A percentile compares a stretch with the other conserved stretches of the same genome.
These are phyloP conservation scores for Chrysochloris asiatica DNA, from an alignment of 2,113 vertebrate genomes.

Conservation along the genomic window DNA sequence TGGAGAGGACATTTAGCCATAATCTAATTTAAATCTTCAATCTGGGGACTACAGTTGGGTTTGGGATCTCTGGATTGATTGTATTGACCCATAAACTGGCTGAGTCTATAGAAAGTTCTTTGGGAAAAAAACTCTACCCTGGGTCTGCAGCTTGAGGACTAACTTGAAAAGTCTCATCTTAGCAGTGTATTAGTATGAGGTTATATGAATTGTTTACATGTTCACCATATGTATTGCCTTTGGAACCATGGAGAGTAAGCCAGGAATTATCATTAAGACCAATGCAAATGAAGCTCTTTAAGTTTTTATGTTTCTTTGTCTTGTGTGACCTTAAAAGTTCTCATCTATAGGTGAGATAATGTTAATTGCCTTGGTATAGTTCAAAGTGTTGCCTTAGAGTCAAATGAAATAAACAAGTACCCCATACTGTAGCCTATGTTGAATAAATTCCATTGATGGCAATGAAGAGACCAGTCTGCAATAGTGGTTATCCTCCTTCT, in stretches of 20 bases:
- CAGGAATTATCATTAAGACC: background rate
- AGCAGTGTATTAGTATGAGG: background rate
- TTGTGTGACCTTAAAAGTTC: background rate
- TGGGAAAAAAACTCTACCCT: background rate
- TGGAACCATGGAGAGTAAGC: background rate
- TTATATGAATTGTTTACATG: background rate
- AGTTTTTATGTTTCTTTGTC: background rate
- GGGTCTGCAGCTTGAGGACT: background rate
- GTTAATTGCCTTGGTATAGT: background rate
- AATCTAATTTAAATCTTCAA: background rate
- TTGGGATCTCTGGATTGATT: background rate
- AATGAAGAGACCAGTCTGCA: background rate
- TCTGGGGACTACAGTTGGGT: background rate
- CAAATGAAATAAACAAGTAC: background rate
- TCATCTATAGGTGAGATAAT: background rate
- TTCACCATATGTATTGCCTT: background rate
- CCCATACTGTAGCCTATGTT: background rate
- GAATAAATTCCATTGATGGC: background rate
- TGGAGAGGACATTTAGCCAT: background rate
- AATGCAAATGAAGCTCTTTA: background rate
- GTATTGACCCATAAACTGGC: background rate
- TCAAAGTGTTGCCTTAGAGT: background rate
- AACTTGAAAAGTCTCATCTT: background rate
- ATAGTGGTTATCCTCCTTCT: background rate
- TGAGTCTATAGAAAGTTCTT: background rate